These are phyloP conservation scores for Myripristis murdjan DNA, from an alignment of 2,797 vertebrate species.

Conservation along the genomic window DNA sequence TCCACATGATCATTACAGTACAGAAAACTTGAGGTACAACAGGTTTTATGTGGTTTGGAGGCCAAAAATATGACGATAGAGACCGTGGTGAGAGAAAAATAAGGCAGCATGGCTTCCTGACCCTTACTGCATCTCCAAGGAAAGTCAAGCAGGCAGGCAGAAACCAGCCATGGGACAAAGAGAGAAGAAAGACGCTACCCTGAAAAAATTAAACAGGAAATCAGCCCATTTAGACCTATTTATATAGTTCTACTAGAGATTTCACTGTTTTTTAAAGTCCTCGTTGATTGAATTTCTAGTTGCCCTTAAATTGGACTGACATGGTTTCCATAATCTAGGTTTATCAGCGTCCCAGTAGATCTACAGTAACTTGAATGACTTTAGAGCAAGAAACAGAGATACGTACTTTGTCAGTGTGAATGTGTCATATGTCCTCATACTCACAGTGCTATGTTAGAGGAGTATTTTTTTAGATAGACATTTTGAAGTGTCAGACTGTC, in stretches of 20 bases:
- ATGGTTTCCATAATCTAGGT: conserved; percentile 19
- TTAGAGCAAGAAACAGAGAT: conserved; percentile 37
- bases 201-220: conserved; percentile 22
- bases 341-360: conserved; percentile 32
- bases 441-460: conserved; percentile 61
- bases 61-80: conserved; percentile 16
- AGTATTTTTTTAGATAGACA: conserved; percentile 80
- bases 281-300: conserved; percentile 56
- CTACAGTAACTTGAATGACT: conserved; percentile 31
- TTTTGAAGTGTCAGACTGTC: conserved; percentile 69
- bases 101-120: conserved; percentile 14
- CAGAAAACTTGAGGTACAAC: conserved; percentile 37
- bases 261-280: conserved; percentile 52
- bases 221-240: conserved; percentile 43
- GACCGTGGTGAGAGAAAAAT: background rate
- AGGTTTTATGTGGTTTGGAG: conserved; percentile 50
- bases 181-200: conserved; percentile 25
- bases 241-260: conserved; percentile 69
- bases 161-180: conserved; percentile 23
- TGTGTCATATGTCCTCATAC: conserved; percentile 69
- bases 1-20: conserved; percentile 44
- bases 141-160: conserved; percentile 13
- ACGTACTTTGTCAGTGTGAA: conserved; percentile 68
- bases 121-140: background rate
- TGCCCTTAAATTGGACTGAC: conserved; percentile 57